Evolutionary conservation across 2,888 invertebrate genomes (phyloP).

Genomic region (Stenchaetothrips biformis): DNA sequence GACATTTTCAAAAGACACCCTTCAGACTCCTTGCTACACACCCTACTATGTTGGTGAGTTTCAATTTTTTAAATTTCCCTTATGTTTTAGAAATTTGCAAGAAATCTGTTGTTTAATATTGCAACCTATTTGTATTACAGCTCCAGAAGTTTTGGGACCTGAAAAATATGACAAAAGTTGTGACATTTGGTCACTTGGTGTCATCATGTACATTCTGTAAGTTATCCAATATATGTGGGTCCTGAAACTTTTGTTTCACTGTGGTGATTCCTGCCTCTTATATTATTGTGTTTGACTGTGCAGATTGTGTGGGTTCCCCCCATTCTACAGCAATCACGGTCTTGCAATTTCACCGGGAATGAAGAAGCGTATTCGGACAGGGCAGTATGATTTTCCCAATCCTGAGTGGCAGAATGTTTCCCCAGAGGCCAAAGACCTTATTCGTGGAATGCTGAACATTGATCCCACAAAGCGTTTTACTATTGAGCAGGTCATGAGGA

Average conservation of each 20-base stretch:
- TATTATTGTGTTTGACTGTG: constrained; percentile 25
- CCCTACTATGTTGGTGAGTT: constrained; percentile 82
- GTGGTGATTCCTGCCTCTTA: constrained; percentile 18
- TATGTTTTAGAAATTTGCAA: not conserved
- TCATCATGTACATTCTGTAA: constrained; percentile 97
- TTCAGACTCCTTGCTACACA: constrained; percentile 98
- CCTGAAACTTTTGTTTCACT: constrained; percentile 19
- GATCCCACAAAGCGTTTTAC: constrained; percentile 85
- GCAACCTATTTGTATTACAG: constrained; percentile 45
- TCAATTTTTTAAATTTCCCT: constrained; percentile 8
- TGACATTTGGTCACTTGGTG: constrained; percentile 98
- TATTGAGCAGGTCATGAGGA: constrained; percentile 85
- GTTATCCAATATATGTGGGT: constrained; percentile 42
- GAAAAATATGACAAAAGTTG: constrained; percentile 98
- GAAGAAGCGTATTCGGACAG: constrained; percentile 92
- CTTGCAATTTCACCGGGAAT: constrained; percentile 97
- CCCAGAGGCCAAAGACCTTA: constrained; percentile 90
- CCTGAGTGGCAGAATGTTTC: constrained; percentile 96
- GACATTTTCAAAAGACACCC: constrained; percentile 74
- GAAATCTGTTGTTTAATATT: not conserved
- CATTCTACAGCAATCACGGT: constrained; percentile 97
- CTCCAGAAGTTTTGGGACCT: constrained; percentile 86
- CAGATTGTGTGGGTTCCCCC: constrained; percentile 93
- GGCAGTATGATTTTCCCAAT: constrained; percentile 95
- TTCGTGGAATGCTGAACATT: constrained; percentile 88